phyloP scores from a whole-genome alignment of 2,113 vertebrate species.

The Mionectes macconnelli region DNA sequence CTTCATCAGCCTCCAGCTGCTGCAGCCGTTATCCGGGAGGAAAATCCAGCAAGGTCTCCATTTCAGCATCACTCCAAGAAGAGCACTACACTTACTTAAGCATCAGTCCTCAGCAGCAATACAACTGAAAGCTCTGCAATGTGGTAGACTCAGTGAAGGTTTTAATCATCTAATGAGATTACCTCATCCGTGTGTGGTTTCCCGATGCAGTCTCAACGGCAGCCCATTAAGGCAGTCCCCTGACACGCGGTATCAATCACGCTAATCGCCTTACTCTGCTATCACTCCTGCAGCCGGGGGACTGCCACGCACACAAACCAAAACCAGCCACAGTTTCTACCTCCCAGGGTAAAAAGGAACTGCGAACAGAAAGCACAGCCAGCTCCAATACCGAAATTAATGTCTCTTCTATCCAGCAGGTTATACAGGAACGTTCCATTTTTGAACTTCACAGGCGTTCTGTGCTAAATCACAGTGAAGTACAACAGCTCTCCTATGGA shows the following conservation, averaged over 20 bases:
- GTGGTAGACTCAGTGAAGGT: constrained; percentile 29
- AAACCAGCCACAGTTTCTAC: background rate
- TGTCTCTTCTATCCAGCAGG: background rate
- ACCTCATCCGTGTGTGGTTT: constrained; percentile 65
- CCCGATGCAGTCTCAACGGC: constrained; percentile 24
- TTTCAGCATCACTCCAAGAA: background rate
- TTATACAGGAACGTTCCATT: accelerated
- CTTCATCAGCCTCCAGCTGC: background rate
- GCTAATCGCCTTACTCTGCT: constrained; percentile 55
- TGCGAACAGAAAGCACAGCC: background rate
- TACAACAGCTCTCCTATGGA: background rate
- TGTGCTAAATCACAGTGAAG: background rate
- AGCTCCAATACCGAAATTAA: background rate
- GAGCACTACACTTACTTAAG: background rate
- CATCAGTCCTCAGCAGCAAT: constrained; percentile 25
- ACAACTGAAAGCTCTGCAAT: constrained; percentile 56
- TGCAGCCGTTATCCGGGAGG: background rate
- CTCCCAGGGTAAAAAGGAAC: background rate
- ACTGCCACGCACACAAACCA: background rate
- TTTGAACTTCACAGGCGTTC: background rate
- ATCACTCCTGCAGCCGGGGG: background rate
- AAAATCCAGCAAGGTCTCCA: background rate
- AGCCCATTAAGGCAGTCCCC: constrained; percentile 71
- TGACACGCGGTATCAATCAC: constrained; percentile 58
- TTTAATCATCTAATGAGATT: constrained; percentile 74